A percentile compares a stretch with the other conserved stretches of the same genome.
phyloP scores from a whole-genome alignment of 2,888 invertebrate species.

The Drosophila merina region DNA sequence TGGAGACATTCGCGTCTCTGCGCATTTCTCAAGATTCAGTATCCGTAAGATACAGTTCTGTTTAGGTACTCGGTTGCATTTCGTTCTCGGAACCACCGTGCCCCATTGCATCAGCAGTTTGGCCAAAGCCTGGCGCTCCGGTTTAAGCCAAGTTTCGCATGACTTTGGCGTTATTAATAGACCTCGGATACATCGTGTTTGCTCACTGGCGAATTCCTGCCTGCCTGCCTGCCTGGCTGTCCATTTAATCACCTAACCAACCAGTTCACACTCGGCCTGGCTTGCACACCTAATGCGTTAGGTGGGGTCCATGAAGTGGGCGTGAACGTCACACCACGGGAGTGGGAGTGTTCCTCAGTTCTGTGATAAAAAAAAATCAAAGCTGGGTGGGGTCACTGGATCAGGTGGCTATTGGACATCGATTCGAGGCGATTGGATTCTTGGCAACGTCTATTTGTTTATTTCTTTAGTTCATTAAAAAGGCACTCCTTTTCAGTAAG shows the following conservation, averaged over 20 bases:
- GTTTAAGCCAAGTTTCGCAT: constrained; percentile 29
- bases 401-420: constrained; percentile 6
- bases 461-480: constrained; percentile 12
- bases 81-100: constrained; percentile 27
- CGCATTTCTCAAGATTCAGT: constrained; percentile 9
- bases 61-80: constrained; percentile 15
- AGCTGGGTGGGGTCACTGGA: constrained; percentile 15
- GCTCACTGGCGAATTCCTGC: constrained; percentile 12
- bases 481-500: constrained; percentile 14
- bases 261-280: constrained; percentile 54
- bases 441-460: constrained; percentile 6
- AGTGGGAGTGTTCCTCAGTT: constrained; percentile 34
- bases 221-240: constrained; percentile 14
- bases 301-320: constrained; percentile 45
- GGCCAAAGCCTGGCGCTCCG: not conserved
- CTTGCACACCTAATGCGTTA: constrained; percentile 40
- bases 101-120: constrained; percentile 26
- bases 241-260: constrained; percentile 40
- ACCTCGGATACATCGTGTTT: constrained; percentile 12
- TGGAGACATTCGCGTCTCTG: constrained; percentile 18
- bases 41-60: constrained; percentile 28
- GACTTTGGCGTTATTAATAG: constrained; percentile 40
- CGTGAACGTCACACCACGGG: constrained; percentile 25
- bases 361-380: constrained; percentile 4
- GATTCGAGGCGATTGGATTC: not conserved